Conservation (phyloP, 2,797 vertebrate genomes). For the Xyrichtys novacula region DNA sequence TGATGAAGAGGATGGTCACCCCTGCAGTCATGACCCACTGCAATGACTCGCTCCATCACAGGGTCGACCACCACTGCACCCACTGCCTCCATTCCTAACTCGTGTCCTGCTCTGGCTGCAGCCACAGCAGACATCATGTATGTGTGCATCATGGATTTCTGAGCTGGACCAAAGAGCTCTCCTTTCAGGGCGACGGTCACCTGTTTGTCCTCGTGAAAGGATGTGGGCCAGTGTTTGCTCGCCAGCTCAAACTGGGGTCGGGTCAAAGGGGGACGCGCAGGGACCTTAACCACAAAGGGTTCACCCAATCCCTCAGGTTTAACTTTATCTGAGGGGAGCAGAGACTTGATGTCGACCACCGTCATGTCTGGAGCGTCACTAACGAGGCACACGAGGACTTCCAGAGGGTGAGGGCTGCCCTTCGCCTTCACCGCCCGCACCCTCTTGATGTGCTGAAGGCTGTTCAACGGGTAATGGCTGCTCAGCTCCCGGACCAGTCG, state of each 20-base stretch:
- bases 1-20: conserved; percentile 84
- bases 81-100: conserved; percentile 81
- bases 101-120: conserved; percentile 74
- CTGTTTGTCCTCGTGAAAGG: conserved; percentile 90
- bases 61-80: conserved; percentile 88
- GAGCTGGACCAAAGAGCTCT: conserved; percentile 79
- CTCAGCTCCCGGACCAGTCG: conserved; percentile 85
- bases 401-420: conserved; percentile 75
- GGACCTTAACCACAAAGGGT: conserved; percentile 86
- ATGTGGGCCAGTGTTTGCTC: conserved; percentile 87
- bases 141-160: conserved; percentile 81
- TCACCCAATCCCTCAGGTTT: conserved; percentile 81
- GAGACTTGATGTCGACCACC: conserved; percentile 51
- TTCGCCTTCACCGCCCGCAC: conserved; percentile 80
- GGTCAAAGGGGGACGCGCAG: conserved; percentile 84
- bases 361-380: conserved; percentile 39
- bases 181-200: conserved; percentile 83
- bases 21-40: conserved; percentile 87
- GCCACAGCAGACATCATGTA: conserved; percentile 86
- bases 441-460: conserved; percentile 88
- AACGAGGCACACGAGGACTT: conserved; percentile 86
- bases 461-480: conserved; percentile 75
- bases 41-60: conserved; percentile 74
- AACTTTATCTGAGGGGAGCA: conserved; percentile 71
- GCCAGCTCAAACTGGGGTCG: conserved; percentile 89